Conservation (phyloP, 1,140 invertebrate species). For the Nomia melanderi region DNA sequence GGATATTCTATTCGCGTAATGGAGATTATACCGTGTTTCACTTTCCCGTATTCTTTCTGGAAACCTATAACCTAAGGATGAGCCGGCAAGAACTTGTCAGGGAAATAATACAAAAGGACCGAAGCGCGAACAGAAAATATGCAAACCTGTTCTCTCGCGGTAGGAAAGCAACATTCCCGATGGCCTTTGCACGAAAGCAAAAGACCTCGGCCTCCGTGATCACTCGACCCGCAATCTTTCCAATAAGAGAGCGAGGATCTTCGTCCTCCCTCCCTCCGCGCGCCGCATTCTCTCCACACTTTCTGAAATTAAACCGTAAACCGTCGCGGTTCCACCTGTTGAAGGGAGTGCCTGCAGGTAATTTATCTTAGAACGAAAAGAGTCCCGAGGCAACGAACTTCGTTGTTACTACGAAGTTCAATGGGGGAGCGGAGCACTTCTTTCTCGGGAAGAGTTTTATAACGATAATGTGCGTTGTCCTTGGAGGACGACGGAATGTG, state of each 20-base stretch:
- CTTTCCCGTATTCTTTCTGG: not conserved
- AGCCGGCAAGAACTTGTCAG: slow-evolving; percentile 7
- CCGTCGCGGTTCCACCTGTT: slow-evolving; percentile 50
- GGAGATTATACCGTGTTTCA: not conserved
- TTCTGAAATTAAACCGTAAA: slow-evolving; percentile 58
- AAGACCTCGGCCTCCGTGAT: slow-evolving; percentile 48
- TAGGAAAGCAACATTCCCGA: slow-evolving; percentile 51
- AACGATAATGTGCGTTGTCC: not conserved
- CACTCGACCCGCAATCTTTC: slow-evolving; percentile 58
- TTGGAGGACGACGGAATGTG: not conserved
- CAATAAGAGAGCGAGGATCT: slow-evolving; percentile 47
- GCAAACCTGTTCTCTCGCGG: slow-evolving; percentile 45
- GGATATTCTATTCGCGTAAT: not conserved
- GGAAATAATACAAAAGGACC: slow-evolving; percentile 12
- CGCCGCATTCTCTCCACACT: slow-evolving; percentile 26
- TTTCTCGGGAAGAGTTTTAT: not conserved
- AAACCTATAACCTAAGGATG: not conserved
- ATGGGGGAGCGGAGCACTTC: not conserved
- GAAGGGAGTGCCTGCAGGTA: slow-evolving; percentile 35
- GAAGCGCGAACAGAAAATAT: slow-evolving; percentile 14
- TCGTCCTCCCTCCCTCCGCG: too few relatives aligned
- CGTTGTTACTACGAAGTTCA: slow-evolving; percentile 33
- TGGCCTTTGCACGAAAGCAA: slow-evolving; percentile 70
- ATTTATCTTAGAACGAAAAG: slow-evolving; percentile 50
- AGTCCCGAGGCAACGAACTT: slow-evolving; percentile 47